These are phyloP conservation scores for Brachionus calyciflorus DNA, from an alignment of 1,140 invertebrate genomes.

Conservation along the genomic window DNA sequence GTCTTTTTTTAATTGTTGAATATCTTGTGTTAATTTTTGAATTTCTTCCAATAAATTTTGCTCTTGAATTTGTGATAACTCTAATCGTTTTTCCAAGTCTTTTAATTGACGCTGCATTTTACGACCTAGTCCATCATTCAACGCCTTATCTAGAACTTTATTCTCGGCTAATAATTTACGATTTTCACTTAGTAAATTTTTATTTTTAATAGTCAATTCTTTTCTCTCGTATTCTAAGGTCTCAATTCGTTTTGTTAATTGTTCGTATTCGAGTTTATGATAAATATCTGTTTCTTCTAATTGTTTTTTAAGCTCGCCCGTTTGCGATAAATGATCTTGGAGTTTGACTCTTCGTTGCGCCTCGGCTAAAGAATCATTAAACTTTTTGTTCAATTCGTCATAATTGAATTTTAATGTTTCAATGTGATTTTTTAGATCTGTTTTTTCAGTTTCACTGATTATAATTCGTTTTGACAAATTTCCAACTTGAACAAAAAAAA, in stretches of 20 bases:
- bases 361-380: conserved; percentile 14
- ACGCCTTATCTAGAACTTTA: conserved; percentile 36
- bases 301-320: conserved; percentile 14
- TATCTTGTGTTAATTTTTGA: not conserved
- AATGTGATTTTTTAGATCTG: conserved; percentile 2
- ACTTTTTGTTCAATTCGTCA: conserved; percentile 32
- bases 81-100: conserved; percentile 12
- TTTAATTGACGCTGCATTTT: conserved; percentile 18
- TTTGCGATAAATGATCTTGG: conserved; percentile 41
- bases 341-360: not conserved
- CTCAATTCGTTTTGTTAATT: conserved; percentile 1
- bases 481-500: not conserved
- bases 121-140: conserved; percentile 33
- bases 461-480: conserved; percentile 19
- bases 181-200: conserved; percentile 21
- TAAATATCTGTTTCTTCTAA: conserved; percentile 40
- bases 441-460: conserved; percentile 32
- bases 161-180: conserved; percentile 27
- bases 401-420: conserved; percentile 14
- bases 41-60: not conserved
- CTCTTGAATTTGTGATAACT: conserved; percentile 15
- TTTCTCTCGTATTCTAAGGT: conserved; percentile 19
- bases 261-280: conserved; percentile 5
- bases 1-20: conserved; percentile 16
- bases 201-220: conserved; percentile 31